phyloP scores from a whole-genome alignment of 2,113 vertebrate species.

The Noturus placidus region DNA sequence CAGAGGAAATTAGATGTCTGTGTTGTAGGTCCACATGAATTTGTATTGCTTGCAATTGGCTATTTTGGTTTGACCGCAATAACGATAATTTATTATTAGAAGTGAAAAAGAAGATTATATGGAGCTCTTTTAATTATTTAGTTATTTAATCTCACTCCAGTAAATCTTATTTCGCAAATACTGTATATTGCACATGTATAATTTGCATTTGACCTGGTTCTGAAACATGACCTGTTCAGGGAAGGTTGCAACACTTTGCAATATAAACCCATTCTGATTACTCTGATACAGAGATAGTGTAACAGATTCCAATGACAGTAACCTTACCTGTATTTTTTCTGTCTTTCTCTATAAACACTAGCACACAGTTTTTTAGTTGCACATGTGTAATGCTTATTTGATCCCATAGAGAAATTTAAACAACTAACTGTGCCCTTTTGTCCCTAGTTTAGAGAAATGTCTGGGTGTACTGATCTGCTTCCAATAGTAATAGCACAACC shows the following conservation, averaged over 20 bases:
- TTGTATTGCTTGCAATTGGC: constrained; percentile 48
- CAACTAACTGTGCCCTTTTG: neutral
- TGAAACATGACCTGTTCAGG: neutral
- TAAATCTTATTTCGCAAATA: neutral
- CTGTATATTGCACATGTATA: neutral
- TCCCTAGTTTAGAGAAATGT: constrained; percentile 18
- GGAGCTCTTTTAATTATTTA: neutral
- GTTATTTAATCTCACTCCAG: neutral
- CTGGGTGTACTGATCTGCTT: neutral
- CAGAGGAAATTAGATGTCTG: constrained; percentile 68
- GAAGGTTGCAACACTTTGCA: neutral
- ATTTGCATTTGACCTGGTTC: neutral
- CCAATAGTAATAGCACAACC: neutral
- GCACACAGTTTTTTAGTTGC: neutral
- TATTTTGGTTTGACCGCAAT: constrained; percentile 24
- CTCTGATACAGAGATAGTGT: neutral
- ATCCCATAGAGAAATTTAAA: neutral
- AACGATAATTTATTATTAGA: neutral
- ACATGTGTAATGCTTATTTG: neutral
- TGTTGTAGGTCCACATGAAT: constrained; percentile 51
- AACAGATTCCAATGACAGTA: constrained; percentile 15
- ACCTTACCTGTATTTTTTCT: constrained; percentile 21
- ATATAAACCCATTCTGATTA: constrained; percentile 11
- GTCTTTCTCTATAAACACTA: neutral
- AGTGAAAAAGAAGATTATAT: neutral